phyloP scores from a whole-genome alignment of 2,113 vertebrate species.

The Phalacrocorax pelagicus region DNA sequence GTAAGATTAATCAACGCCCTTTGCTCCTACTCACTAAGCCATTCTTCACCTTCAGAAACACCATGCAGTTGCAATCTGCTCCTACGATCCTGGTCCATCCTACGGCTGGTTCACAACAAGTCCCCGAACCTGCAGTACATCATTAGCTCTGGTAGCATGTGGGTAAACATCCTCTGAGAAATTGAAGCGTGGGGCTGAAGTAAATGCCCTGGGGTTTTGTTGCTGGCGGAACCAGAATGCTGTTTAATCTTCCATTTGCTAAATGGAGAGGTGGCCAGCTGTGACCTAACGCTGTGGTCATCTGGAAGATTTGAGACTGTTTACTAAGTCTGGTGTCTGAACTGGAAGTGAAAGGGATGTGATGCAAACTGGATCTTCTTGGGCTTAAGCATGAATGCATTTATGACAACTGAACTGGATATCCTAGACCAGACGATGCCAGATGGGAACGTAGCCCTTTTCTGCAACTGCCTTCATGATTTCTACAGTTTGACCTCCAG shows the following conservation, averaged over 20 bases:
- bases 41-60: neutral
- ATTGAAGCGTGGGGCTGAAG: neutral
- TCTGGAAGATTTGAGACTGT: neutral
- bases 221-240: neutral
- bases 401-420: neutral
- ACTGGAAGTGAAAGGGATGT: neutral
- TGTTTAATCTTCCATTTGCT: conserved; percentile 23
- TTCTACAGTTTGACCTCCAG: neutral
- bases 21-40: neutral
- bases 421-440: neutral
- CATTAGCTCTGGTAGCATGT: neutral
- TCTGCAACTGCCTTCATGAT: neutral
- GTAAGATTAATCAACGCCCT: neutral
- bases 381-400: neutral
- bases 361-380: neutral
- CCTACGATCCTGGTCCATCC: neutral
- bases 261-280: neutral
- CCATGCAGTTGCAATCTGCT: neutral
- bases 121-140: neutral
- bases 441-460: neutral
- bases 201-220: neutral
- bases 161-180: conserved; percentile 15
- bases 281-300: neutral
- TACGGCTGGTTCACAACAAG: neutral
- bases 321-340: neutral